Conservation (phyloP, 2,797 vertebrate genomes). For the Lacerta agilis region DNA sequence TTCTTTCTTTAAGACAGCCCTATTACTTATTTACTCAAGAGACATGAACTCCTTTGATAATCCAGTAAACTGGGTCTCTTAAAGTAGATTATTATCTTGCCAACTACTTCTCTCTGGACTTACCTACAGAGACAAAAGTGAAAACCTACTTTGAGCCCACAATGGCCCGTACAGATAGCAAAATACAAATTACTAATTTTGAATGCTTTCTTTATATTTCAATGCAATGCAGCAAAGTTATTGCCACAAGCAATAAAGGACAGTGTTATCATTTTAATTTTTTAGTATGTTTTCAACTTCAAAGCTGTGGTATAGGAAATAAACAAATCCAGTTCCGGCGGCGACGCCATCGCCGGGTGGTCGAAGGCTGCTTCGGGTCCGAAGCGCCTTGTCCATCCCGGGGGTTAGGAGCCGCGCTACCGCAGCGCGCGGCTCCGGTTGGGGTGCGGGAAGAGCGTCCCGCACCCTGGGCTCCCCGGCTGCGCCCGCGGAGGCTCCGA, state of each 20-base stretch:
- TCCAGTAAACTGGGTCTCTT: constrained; percentile 37
- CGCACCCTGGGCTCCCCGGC: too few relatives aligned
- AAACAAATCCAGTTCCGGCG: neutral
- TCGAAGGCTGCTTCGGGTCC: too few relatives aligned
- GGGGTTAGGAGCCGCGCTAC: too few relatives aligned
- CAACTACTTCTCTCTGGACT: neutral
- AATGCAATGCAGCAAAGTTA: neutral
- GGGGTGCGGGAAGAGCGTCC: too few relatives aligned
- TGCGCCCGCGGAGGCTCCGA: too few relatives aligned
- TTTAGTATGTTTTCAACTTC: neutral
- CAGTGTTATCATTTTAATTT: neutral
- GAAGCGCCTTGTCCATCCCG: too few relatives aligned
- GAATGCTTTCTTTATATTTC: neutral
- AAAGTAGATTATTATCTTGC: constrained; percentile 14
- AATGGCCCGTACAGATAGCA: neutral
- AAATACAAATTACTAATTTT: neutral
- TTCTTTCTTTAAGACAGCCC: constrained; percentile 48
- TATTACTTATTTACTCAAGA: constrained; percentile 61
- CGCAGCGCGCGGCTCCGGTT: too few relatives aligned
- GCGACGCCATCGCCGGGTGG: too few relatives aligned
- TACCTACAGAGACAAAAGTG: neutral
- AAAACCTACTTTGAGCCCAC: neutral
- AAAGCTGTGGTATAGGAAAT: neutral
- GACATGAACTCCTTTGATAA: constrained; percentile 68
- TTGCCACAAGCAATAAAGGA: neutral